Percentiles rank a stretch among this genome's conserved stretches.
phyloP scores from a whole-genome alignment of 2,888 invertebrate genomes.

The Antheraea yamamai region DNA sequence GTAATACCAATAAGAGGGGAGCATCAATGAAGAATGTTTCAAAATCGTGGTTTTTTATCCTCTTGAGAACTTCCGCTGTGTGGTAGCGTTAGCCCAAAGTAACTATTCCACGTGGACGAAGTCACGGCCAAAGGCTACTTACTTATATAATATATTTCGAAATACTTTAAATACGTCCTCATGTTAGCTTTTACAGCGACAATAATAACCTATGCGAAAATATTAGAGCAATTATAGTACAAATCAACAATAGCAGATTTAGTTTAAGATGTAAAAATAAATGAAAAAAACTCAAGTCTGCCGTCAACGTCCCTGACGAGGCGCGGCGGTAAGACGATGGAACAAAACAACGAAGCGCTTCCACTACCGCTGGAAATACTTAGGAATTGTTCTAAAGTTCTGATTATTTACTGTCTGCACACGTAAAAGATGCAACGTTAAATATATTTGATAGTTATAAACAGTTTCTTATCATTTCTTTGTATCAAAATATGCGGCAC shows the following conservation, averaged over 20 bases:
- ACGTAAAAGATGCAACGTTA: constrained; percentile 39
- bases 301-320: constrained; percentile 56
- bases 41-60: too few relatives aligned
- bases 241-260: constrained; percentile 62
- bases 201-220: not conserved
- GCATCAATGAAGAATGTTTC: too few relatives aligned
- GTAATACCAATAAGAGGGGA: too few relatives aligned
- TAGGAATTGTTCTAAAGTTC: constrained; percentile 61
- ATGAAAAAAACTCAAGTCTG: constrained; percentile 44
- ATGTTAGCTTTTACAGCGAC: not conserved
- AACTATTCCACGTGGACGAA: too few relatives aligned
- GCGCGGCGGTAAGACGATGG: constrained; percentile 51
- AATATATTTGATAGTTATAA: constrained; percentile 26
- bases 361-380: constrained; percentile 60
- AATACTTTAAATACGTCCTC: too few relatives aligned
- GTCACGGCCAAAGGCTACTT: too few relatives aligned
- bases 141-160: too few relatives aligned
- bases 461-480: not conserved
- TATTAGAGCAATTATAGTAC: constrained; percentile 30
- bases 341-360: constrained; percentile 70
- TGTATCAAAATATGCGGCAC: not conserved
- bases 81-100: too few relatives aligned
- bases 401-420: constrained; percentile 58
- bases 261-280: constrained; percentile 63
- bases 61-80: too few relatives aligned